These are phyloP conservation scores for Hemaris fuciformis DNA, from an alignment of 2,888 invertebrate genomes.

Conservation along the genomic window DNA sequence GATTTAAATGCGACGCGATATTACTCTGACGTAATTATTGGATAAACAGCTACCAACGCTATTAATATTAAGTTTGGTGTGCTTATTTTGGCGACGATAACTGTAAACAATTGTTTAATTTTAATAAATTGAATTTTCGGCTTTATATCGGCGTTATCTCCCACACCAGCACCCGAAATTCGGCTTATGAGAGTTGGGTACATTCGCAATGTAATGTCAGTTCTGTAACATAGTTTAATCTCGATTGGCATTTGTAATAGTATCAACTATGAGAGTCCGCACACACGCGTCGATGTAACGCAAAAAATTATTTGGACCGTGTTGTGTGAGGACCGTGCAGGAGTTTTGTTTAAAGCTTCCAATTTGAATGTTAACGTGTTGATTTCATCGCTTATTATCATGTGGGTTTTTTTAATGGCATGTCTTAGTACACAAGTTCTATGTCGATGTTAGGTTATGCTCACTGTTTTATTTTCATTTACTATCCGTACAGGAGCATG, in stretches of 20 bases:
- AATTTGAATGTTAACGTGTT: slow-evolving; percentile 46
- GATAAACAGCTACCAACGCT: too few relatives aligned
- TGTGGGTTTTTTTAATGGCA: slow-evolving; percentile 82
- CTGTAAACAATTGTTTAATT: too few relatives aligned
- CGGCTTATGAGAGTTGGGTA: slow-evolving; percentile 28
- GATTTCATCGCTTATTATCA: slow-evolving; percentile 69
- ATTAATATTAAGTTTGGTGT: neutral
- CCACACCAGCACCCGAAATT: slow-evolving; percentile 31
- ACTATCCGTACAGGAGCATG: slow-evolving; percentile 39
- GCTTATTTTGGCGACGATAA: too few relatives aligned
- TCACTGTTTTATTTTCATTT: slow-evolving; percentile 40
- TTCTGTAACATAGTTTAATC: slow-evolving; percentile 28
- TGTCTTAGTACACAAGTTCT: slow-evolving; percentile 47
- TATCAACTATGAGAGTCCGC: slow-evolving; percentile 9
- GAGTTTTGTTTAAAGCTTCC: slow-evolving; percentile 40
- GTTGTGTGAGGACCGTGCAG: slow-evolving; percentile 38
- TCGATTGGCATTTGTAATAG: slow-evolving; percentile 5
- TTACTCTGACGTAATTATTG: neutral
- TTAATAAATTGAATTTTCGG: neutral
- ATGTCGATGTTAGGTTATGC: slow-evolving; percentile 47
- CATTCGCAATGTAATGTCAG: slow-evolving; percentile 30
- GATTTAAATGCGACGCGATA: neutral
- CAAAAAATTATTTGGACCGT: neutral
- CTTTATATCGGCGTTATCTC: slow-evolving; percentile 20
- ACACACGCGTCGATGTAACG: slow-evolving; percentile 4